Evolutionary conservation across 2,797 vertebrate species (phyloP), one percentile per base, ranked within the genome.

Genomic region (Otolemur crassicaudatus): DNA sequence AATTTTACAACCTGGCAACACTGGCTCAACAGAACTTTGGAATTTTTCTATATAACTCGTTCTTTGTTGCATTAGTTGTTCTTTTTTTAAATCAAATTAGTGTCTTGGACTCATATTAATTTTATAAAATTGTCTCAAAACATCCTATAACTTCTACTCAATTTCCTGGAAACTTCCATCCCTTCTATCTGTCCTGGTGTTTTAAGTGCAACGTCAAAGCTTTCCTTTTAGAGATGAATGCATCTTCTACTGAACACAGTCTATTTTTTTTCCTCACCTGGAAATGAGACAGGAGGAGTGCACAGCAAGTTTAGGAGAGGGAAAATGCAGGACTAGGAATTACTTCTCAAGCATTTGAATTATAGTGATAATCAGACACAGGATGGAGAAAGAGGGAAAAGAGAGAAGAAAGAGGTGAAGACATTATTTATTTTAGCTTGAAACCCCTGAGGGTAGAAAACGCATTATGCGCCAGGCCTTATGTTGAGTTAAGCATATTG

Each of bases 401-500:
- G n/a, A 27, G 16, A 60, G 17, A 23, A 82, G 20, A 53, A 43
- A 75, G 77, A 72, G 46, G 17, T 9, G 72, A 92, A 91, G 34
- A 69, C n/a, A 20, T 40, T 31, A 6, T 82, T 88, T 93, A 20
- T 65, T 81, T 83, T 70, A 80, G 53, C 80, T 72, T 40, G 20
- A 95, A 95, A 95, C 10, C 58, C 67, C 70, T 69, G 34, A 87
- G 60, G 73, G 60, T 46, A 76, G 79, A 90, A 96, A 94, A 88
- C 70, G 70, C 43, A 6, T 69, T 81, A 40, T 87, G 90, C 70
- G 75, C 56, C 37, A 4, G 69, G 85, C 80, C 89, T 93, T 92
- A 82, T 73, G 91, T 87, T 75, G 91, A 97, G 84, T 91, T 73
- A 93, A 94, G 34, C 61, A 82, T 75, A n/a, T 43, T 95, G 86